Conservation (phyloP, 2,888 invertebrate genomes). For the Lypha dubia region DNA sequence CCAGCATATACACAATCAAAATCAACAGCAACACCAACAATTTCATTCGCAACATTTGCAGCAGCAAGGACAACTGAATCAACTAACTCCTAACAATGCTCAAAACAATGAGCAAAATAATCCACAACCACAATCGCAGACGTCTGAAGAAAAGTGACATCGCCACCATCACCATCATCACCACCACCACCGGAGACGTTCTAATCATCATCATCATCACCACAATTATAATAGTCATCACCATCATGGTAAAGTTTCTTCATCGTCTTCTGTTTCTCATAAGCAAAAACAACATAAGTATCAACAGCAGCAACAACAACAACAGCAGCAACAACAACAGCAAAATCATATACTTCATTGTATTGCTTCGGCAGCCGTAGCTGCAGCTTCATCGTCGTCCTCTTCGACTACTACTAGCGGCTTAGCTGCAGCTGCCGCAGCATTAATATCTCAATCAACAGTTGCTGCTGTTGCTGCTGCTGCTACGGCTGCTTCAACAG, state of each 20-base stretch:
- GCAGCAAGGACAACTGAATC: conserved; percentile 74
- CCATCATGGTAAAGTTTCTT: conserved; percentile 63
- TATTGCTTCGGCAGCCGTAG: conserved; percentile 74
- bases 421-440: conserved; percentile 71
- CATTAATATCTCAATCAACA: conserved; percentile 70
- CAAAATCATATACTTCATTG: conserved; percentile 76
- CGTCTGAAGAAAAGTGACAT: conserved; percentile 83
- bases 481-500: conserved; percentile 76
- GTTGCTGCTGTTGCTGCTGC: conserved; percentile 69
- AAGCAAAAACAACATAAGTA: conserved; percentile 71
- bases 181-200: conserved; percentile 77
- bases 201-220: conserved; percentile 78
- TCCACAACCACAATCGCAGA: conserved; percentile 71
- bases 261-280: conserved; percentile 38
- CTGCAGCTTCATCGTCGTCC: conserved; percentile 74
- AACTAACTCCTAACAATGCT: conserved; percentile 69
- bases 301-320: conserved; percentile 67
- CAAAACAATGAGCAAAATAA: conserved; percentile 75
- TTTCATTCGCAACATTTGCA: conserved; percentile 70
- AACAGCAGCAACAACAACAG: conserved; percentile 71
- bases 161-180: conserved; percentile 76
- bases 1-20: conserved; percentile 81
- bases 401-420: conserved; percentile 60
- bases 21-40: conserved; percentile 77
- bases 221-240: conserved; percentile 60